These are phyloP conservation scores for Willowsia nigromaculata DNA, from an alignment of 2,888 invertebrate species.

Conservation along the genomic window DNA sequence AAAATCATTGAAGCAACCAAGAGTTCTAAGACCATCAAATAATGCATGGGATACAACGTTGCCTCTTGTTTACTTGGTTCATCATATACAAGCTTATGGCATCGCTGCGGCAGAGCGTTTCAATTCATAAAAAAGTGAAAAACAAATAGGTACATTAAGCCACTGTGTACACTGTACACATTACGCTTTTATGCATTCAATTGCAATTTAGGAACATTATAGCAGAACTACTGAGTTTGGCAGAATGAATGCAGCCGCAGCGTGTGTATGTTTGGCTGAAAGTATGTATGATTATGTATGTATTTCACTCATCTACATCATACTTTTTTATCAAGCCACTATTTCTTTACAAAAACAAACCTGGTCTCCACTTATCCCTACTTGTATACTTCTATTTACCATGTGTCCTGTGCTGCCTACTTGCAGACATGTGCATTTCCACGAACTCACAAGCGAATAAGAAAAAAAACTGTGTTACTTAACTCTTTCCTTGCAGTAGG, in stretches of 20 bases:
- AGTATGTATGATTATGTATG: not conserved
- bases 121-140: not conserved
- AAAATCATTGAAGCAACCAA: not conserved
- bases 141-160: constrained; percentile 9
- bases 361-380: not conserved
- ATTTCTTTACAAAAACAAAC: not conserved
- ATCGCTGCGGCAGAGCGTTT: not conserved
- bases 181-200: not conserved
- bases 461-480: not conserved
- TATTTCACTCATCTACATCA: not conserved
- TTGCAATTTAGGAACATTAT: not conserved
- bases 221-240: not conserved
- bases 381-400: not conserved
- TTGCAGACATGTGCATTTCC: constrained; percentile 65
- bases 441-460: not conserved
- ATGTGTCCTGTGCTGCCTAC: constrained; percentile 37
- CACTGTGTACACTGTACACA: constrained; percentile 16
- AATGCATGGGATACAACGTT: not conserved
- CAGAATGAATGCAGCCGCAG: not conserved
- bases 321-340: not conserved
- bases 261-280: not conserved
- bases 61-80: not conserved
- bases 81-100: not conserved
- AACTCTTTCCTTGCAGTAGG: constrained; percentile 42
- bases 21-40: not conserved